Evolutionary conservation across 2,888 invertebrate species (phyloP), one percentile per base, ranked within the genome.

Genomic region (Tillus elongatus): DNA sequence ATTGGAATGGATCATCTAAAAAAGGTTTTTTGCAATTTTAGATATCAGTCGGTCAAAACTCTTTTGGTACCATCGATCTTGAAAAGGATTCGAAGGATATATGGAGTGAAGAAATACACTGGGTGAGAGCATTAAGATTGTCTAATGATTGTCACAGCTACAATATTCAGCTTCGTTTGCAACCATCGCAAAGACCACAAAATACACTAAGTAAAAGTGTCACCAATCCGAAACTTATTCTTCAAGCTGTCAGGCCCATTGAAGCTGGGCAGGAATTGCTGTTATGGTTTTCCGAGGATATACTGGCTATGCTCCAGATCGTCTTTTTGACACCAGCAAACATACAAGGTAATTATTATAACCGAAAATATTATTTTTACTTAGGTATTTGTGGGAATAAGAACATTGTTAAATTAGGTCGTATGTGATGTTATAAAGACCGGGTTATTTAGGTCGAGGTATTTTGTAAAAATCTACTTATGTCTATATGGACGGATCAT

Each of bases 281-380:
- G 15, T 71, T 88, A 49, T 93, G 93, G 92, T 89, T 89, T 61
- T 79, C 82, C 4, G 82, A 84, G 48, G 77, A 78, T 43, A 68
- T 86, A 41, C 69, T 84, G 9, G 77, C 82, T 1, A 70, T 78
- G 35, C 66, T 85, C 53, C 76, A 76, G 39, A 80, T 93, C 61
- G 90, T 88, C 0, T 83, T 86, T 60, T 66, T 89, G 8, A 77
- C 80, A 10, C 85, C 85, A 1, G 67, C 68, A 3, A 85, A 92
- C 58, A 88, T 92, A 44, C 75, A 77, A 74, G 87, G 89, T 89
- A 63, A 59, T 57, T 47, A 13, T n/a, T n/a, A n/a, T n/a, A n/a
- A n/a, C n/a, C n/a, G n/a, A n/a, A n/a, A n/a, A n/a, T n/a, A n/a
- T n/a, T 11, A 38, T 24, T 24, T 24, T 13, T 16, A 33, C 6